A percentile compares a stretch with the other conserved stretches of the same genome.
phyloP scores from a whole-genome alignment of 2,888 invertebrate species.

The Leptinotarsa peninsularis region DNA sequence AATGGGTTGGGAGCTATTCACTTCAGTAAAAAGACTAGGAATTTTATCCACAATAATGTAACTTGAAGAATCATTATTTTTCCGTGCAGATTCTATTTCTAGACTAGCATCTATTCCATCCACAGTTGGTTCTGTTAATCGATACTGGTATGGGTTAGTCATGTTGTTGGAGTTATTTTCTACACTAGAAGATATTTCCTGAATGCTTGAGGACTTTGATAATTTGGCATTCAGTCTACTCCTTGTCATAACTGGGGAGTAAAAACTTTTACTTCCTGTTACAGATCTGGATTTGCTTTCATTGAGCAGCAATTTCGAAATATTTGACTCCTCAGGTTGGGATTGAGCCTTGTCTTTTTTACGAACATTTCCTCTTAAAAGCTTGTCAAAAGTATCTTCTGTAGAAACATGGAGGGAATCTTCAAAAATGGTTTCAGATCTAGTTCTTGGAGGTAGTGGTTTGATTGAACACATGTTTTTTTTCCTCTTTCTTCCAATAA shows the following conservation, averaged over 20 bases:
- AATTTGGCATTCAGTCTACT: conserved; percentile 26
- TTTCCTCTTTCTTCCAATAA: conserved; percentile 37
- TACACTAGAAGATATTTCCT: neutral
- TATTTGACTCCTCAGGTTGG: neutral
- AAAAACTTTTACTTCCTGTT: conserved; percentile 23
- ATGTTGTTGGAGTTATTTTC: conserved; percentile 14
- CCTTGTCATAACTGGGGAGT: conserved; percentile 35
- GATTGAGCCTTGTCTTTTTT: neutral
- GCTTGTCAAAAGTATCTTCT: conserved; percentile 56
- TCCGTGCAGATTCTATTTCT: conserved; percentile 33
- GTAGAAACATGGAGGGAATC: conserved; percentile 47
- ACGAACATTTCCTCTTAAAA: conserved; percentile 45
- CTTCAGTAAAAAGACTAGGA: neutral
- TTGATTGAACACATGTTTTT: conserved; percentile 40
- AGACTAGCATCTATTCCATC: conserved; percentile 40
- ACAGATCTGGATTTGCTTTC: neutral
- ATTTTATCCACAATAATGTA: conserved; percentile 29
- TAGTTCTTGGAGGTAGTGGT: conserved; percentile 42
- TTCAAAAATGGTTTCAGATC: conserved; percentile 36
- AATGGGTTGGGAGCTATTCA: conserved; percentile 1
- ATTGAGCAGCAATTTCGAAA: neutral
- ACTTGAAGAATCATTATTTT: conserved; percentile 31
- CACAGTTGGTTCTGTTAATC: conserved; percentile 30
- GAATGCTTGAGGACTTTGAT: conserved; percentile 10
- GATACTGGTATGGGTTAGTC: conserved; percentile 27